Evolutionary conservation across 1,140 invertebrate genomes (phyloP), one percentile per base, ranked within the genome.

Genomic region (Heliconius eleuchia): DNA sequence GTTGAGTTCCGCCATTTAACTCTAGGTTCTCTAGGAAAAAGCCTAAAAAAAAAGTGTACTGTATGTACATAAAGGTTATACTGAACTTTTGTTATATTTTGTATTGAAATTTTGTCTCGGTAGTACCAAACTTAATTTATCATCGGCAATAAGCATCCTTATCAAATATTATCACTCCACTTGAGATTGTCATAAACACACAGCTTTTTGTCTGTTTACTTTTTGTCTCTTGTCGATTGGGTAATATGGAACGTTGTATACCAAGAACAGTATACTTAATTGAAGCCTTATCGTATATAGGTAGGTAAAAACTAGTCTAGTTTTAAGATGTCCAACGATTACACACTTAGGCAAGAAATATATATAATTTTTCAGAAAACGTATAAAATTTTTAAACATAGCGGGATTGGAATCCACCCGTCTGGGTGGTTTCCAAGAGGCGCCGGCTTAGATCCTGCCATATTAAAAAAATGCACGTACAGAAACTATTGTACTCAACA

Each of bases 91-190:
- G 60, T 30, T 27, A 30, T 66, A 30, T 66, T 66, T 66, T 1
- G 27, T 30, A 66, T 27, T 13, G 60, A 6, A 30, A 66, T 66
- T 60, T 76, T 8, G 23, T 9, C 66, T 7, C 74, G 23, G 42
- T n/a, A 18, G 19, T 79, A 74, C 50, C 73, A 60, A 74, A 74
- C 78, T 75, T 75, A 55, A 76, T 71, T 75, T 80, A 72, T 42
- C 76, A 76, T 80, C 78, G 9, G 70, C 70, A 66, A 80, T 80
- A 70, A 76, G 78, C 70, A 46, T 18, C 37, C 11, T 80, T 76
- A 80, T 80, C 78, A 72, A 71, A 30, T 71, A 74, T 72, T 80
- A 80, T 80, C 78, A 71, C 72, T 46, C 76, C 76, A 74, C 72
- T 75, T 50, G 57, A 70, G 46, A 46, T 72, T 11, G n/a, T 71